Base-by-base conservation (phyloP, 2,888 invertebrate genomes). In the Polydrusus cervinus region DNA sequence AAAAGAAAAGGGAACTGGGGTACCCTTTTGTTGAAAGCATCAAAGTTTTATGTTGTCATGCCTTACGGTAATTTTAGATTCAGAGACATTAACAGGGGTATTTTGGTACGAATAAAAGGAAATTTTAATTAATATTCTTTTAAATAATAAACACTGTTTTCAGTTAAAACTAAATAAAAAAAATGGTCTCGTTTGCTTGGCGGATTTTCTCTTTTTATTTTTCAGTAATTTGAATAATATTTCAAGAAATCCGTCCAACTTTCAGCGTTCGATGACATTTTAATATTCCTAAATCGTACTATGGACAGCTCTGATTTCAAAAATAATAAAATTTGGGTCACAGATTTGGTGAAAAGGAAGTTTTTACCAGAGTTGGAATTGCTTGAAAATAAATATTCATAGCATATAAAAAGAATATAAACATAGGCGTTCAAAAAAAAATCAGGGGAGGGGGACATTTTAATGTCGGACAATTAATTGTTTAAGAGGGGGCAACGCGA, bases 231-330 rank as follows among this genome's bases (percentile, higher is more conserved):
- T 38, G 38, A 60, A 60, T 60, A 60, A 38, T 60, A 60, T 60
- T 60, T 60, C 11, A 16, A 60, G 18, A n/a, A 38, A 60, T 40
- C 16, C 38, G 5, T 38, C 38, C 38, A 38, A 38, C 11, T 38
- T 38, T 38, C 16, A 10, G 11, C 38, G 16, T 60, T 38, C 38
- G 57, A 16, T 60, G 57, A 60, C 57, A 60, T 60, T 38, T 60
- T 60, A 60, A 60, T 60, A 60, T 60, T 60, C 57, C 57, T 38
- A 60, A 60, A 60, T 60, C 57, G 57, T 60, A 38, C 57, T 6
- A 16, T 14, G 57, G 57, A 60, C 57, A 60, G 57, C 57, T 38
- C 57, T 38, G 38, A 38, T 60, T 60, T 60, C 38, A 60, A 60
- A 60, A 60, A 16, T 60, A 60, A 60, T 60, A 38, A 38, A 60